These are phyloP conservation scores for Alfaro cultratus DNA, from an alignment of 2,797 vertebrate species.

Conservation along the genomic window DNA sequence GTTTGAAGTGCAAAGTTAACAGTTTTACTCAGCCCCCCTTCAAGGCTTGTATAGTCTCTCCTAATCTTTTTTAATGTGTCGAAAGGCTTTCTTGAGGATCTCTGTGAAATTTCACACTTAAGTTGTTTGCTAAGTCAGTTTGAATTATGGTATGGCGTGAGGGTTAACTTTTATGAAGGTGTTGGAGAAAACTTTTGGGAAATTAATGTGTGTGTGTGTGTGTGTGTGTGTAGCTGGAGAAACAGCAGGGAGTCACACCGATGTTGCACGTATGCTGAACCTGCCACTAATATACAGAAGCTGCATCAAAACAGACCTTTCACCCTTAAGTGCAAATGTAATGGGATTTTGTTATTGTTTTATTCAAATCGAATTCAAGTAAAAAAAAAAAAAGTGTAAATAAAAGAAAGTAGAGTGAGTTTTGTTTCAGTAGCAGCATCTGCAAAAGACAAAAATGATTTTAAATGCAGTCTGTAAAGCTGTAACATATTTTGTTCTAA, in stretches of 20 bases:
- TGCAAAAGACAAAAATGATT: neutral
- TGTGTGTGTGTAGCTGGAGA: slow-evolving; percentile 14
- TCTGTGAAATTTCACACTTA: slow-evolving; percentile 83
- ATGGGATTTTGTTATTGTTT: neutral
- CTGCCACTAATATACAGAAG: neutral
- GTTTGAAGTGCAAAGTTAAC: slow-evolving; percentile 84
- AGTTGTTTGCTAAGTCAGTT: slow-evolving; percentile 81
- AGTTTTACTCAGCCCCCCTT: slow-evolving; percentile 78
- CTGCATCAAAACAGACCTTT: slow-evolving; percentile 3
- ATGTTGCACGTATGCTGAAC: slow-evolving; percentile 5
- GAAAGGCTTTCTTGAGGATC: slow-evolving; percentile 81
- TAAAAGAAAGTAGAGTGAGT: neutral
- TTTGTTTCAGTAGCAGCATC: neutral
- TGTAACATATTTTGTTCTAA: neutral
- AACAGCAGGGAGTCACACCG: slow-evolving; percentile 17
- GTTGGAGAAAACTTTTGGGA: slow-evolving; percentile 61
- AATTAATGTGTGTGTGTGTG: slow-evolving; percentile 23
- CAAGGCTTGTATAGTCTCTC: slow-evolving; percentile 79
- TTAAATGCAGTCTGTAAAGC: neutral
- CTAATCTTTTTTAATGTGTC: slow-evolving; percentile 85
- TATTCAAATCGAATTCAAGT: neutral
- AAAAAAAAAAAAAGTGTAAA: neutral
- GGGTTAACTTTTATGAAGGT: slow-evolving; percentile 70
- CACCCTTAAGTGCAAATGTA: neutral
- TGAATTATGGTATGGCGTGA: slow-evolving; percentile 67